phyloP scores from a whole-genome alignment of 2,888 invertebrate species.

The Napeogenes sylphis region DNA sequence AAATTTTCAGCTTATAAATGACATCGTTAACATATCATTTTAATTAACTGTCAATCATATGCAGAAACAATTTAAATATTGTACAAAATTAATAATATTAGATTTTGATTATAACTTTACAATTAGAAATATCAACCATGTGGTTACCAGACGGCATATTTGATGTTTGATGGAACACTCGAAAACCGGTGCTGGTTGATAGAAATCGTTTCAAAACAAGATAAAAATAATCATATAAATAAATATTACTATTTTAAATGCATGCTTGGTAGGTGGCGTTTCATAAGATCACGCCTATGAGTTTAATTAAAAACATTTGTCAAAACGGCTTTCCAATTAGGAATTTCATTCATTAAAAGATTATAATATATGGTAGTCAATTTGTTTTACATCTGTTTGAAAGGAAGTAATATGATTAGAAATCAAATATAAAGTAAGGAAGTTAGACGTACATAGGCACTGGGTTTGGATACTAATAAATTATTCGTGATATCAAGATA shows the following conservation, averaged over 20 bases:
- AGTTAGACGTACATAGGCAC: constrained; percentile 26
- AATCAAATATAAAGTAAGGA: background rate
- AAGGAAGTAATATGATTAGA: constrained; percentile 23
- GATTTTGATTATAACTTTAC: constrained; percentile 19
- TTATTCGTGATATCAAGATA: constrained; percentile 51
- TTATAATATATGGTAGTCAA: constrained; percentile 57
- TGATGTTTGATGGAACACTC: constrained; percentile 24
- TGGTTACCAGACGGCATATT: constrained; percentile 25
- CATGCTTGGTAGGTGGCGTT: constrained; percentile 27
- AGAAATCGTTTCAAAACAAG: constrained; percentile 23
- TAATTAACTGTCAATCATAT: constrained; percentile 2
- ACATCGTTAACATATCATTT: background rate
- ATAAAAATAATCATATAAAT: constrained; percentile 28
- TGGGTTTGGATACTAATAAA: constrained; percentile 24
- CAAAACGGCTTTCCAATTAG: constrained; percentile 58
- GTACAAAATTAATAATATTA: constrained; percentile 1
- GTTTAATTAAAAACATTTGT: constrained; percentile 71
- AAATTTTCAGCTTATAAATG: background rate
- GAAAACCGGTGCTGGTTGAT: constrained; percentile 16
- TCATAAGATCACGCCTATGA: constrained; percentile 56
- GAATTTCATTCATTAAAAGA: constrained; percentile 50
- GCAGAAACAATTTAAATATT: background rate
- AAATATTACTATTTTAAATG: constrained; percentile 40
- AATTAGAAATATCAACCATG: constrained; percentile 25
- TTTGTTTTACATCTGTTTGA: constrained; percentile 52